Evolutionary conservation across 2,797 vertebrate species (phyloP), one percentile per base, ranked within the genome.

Genomic region (Allochrocebus solatus): DNA sequence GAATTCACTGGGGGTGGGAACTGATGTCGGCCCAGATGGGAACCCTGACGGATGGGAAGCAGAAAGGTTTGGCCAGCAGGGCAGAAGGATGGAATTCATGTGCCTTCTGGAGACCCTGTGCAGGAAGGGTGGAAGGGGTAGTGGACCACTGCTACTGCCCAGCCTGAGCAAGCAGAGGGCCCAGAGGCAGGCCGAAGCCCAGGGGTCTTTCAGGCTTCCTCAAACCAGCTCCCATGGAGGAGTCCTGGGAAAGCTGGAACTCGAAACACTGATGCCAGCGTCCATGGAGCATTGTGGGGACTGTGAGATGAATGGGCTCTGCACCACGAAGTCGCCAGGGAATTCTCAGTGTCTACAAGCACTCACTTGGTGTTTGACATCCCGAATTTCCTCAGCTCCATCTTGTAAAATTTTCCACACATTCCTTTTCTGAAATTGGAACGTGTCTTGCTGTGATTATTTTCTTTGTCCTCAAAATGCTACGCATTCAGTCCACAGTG

Each of bases 351-450:
- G 26, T 87, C 78, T 36, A 28, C 2, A 55, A 46, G 72, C 4
- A 22, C 53, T 89, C 24, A 10, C 7, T 39, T 61, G 14, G 36
- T 91, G 3, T 81, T 61, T 76, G 43, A 67, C 2, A n/a, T 61
- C 22, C 43, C 41, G 22, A 1, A 87, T 84, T 59, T 91, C 53
- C 17, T 94, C 78, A 70, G 80, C 75, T 93, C 26, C 5, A 4
- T 50, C 12, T 74, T 86, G 17, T 89, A 46, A 81, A 57, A 48
- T 80, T 72, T 24, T 61, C 19, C 64, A 89, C 9, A 11, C n/a
- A 1, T 26, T 83, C 76, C 95, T 72, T 93, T 81, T 57, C 36
- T 48, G 50, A 95, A 74, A 87, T 81, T 78, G 24, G 43, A 70
- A 36, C 19, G 0, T 76, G 3, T 67, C 48, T 93, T 92, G 2